Conservation (phyloP, 2,797 vertebrate genomes). For the Vultur gryphus region DNA sequence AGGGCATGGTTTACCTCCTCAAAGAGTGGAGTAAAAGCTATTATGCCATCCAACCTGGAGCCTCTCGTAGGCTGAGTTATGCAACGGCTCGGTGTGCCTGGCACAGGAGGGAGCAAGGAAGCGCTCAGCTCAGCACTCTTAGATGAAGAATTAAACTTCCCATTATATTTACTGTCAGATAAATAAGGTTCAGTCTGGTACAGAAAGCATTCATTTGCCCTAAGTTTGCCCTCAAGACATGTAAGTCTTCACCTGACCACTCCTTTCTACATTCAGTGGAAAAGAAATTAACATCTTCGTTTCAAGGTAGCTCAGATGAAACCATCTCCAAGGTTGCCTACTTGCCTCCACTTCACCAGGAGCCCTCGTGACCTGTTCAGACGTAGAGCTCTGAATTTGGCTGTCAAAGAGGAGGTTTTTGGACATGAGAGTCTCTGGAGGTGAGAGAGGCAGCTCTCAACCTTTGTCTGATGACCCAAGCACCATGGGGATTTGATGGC, state of each 20-base stretch:
- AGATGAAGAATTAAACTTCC: not conserved
- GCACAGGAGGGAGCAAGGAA: not conserved
- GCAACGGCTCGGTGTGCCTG: not conserved
- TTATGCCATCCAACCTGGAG: not conserved
- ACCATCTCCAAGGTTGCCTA: not conserved
- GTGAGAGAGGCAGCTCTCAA: not conserved
- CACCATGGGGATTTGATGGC: not conserved
- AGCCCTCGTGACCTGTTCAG: not conserved
- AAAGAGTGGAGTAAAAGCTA: not conserved
- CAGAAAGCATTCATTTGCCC: not conserved
- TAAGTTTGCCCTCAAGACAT: not conserved
- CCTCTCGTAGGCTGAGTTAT: not conserved
- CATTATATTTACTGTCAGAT: not conserved
- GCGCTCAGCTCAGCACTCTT: not conserved
- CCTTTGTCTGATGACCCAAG: not conserved
- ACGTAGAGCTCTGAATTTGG: not conserved
- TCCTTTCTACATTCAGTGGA: not conserved
- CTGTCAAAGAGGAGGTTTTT: not conserved
- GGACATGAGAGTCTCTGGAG: not conserved
- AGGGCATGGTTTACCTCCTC: not conserved
- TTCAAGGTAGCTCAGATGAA: not conserved
- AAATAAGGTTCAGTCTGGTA: not conserved
- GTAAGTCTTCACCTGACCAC: not conserved
- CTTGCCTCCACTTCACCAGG: not conserved
- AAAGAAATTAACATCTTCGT: not conserved